These are phyloP conservation scores for Rhabdophis nuchalis DNA, from an alignment of 2,797 vertebrate genomes.

Conservation along the genomic window DNA sequence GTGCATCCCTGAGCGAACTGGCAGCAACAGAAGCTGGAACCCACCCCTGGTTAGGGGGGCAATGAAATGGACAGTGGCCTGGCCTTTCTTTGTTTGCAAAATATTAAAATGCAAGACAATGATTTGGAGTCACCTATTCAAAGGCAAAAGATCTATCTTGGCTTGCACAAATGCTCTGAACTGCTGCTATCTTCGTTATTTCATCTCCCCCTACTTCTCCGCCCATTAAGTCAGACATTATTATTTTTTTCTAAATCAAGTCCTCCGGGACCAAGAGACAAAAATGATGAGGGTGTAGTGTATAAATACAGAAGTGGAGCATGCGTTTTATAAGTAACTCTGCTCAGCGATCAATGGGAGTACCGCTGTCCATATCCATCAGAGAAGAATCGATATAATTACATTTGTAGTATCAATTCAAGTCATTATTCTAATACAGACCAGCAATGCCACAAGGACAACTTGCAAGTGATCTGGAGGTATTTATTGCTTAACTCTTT, in stretches of 20 bases:
- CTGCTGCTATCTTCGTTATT: slow-evolving; percentile 75
- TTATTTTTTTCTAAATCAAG: slow-evolving; percentile 82
- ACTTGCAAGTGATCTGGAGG: slow-evolving; percentile 43
- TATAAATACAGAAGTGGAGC: slow-evolving; percentile 66
- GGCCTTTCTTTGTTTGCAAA: slow-evolving; percentile 37
- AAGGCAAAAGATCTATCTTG: slow-evolving; percentile 65
- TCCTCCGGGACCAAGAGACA: slow-evolving; percentile 75
- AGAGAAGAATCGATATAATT: slow-evolving; percentile 77
- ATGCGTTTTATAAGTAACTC: slow-evolving; percentile 69
- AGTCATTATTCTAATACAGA: slow-evolving; percentile 72
- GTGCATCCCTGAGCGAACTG: no score
- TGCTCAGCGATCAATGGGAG: slow-evolving; percentile 77
- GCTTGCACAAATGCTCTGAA: slow-evolving; percentile 63
- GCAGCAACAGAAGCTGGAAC: no score
- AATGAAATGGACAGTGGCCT: slow-evolving; percentile 28
- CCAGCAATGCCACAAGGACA: slow-evolving; percentile 70
- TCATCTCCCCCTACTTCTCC: slow-evolving; percentile 69
- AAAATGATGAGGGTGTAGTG: slow-evolving; percentile 72
- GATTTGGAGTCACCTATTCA: slow-evolving; percentile 61
- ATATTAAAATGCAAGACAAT: slow-evolving; percentile 59
- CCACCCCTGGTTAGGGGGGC: neutral
- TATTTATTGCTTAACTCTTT: slow-evolving; percentile 35
- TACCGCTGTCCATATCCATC: slow-evolving; percentile 77
- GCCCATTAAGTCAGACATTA: slow-evolving; percentile 82
- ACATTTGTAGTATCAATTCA: slow-evolving; percentile 74